Conservation (phyloP, 2,113 vertebrate genomes). For the Trachemys scripta region DNA sequence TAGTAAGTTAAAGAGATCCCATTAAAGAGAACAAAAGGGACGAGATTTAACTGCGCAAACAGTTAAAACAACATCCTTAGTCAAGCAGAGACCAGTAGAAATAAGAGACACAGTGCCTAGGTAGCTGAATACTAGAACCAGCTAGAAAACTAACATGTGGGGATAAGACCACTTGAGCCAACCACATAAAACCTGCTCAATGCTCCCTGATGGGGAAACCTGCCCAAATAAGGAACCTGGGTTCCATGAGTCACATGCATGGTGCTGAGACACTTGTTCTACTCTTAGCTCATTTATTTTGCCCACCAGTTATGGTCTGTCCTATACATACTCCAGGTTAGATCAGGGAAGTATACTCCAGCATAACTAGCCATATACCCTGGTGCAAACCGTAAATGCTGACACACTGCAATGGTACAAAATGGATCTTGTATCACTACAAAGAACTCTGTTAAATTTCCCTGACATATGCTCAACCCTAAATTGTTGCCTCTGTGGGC, state of each 20-base stretch:
- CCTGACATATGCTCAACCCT: not conserved
- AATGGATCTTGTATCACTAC: not conserved
- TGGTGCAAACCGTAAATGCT: not conserved
- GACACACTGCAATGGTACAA: not conserved
- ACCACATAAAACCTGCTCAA: not conserved
- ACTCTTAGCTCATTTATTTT: not conserved
- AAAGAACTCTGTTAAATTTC: not conserved
- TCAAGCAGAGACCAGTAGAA: not conserved
- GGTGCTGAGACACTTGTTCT: not conserved
- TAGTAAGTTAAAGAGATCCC: not conserved
- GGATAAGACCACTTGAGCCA: not conserved
- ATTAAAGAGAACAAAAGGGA: not conserved
- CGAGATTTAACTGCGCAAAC: not conserved
- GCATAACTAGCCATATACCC: not conserved
- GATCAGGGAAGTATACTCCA: not conserved
- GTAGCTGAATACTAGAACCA: not conserved
- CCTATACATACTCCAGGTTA: not conserved
- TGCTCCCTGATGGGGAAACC: fast-evolving
- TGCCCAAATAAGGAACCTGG: too few species aligned
- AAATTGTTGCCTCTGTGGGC: not conserved
- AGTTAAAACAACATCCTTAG: not conserved
- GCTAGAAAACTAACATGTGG: not conserved
- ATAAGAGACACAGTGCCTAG: not conserved
- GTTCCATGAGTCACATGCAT: not conserved
- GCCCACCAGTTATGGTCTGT: not conserved